A percentile compares a stretch with the other conserved stretches of the same genome.
Evolutionary conservation across 1,140 invertebrate species (phyloP).

Genomic region (Phortica variegata): DNA sequence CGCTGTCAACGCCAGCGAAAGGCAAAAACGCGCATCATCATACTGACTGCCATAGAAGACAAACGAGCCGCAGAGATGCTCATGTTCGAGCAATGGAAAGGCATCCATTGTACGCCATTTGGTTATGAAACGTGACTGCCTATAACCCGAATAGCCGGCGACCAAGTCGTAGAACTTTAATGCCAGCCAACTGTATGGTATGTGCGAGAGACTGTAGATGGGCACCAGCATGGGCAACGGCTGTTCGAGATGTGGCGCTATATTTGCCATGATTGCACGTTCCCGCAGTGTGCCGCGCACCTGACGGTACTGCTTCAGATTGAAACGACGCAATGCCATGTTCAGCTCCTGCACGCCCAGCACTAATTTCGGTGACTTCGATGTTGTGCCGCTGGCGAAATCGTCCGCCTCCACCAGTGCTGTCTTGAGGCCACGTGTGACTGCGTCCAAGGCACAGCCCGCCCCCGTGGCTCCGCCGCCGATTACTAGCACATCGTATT

Average conservation of each 20-base stretch:
- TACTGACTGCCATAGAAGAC: slow-evolving; percentile 39
- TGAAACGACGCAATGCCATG: slow-evolving; percentile 12
- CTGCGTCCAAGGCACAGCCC: slow-evolving; percentile 65
- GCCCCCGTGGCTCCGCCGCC: slow-evolving; percentile 92
- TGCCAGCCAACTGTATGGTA: slow-evolving; percentile 30
- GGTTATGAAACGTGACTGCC: slow-evolving; percentile 26
- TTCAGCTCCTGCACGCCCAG: slow-evolving; percentile 26
- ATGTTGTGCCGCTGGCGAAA: slow-evolving; percentile 30
- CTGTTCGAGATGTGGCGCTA: slow-evolving; percentile 34
- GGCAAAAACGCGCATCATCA: slow-evolving; percentile 39
- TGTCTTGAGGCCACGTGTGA: slow-evolving; percentile 30
- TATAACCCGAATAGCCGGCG: slow-evolving; percentile 25
- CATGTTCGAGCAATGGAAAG: slow-evolving; percentile 25
- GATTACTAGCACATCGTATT: slow-evolving; percentile 89
- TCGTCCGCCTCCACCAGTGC: slow-evolving; percentile 31
- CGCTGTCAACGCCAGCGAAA: slow-evolving; percentile 29
- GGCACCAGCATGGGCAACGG: slow-evolving; percentile 44
- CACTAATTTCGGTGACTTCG: slow-evolving; percentile 30
- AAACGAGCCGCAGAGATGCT: slow-evolving; percentile 24
- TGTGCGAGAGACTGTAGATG: slow-evolving; percentile 18
- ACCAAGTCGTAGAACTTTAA: slow-evolving; percentile 34
- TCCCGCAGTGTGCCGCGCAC: slow-evolving; percentile 29
- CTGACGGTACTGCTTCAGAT: slow-evolving; percentile 25
- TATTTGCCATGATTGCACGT: slow-evolving; percentile 25
- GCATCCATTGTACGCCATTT: slow-evolving; percentile 19